Percentiles rank a stretch among this genome's conserved stretches.
Conservation (phyloP, 1,140 invertebrate genomes). For the Probaryconus sp. region DNA sequence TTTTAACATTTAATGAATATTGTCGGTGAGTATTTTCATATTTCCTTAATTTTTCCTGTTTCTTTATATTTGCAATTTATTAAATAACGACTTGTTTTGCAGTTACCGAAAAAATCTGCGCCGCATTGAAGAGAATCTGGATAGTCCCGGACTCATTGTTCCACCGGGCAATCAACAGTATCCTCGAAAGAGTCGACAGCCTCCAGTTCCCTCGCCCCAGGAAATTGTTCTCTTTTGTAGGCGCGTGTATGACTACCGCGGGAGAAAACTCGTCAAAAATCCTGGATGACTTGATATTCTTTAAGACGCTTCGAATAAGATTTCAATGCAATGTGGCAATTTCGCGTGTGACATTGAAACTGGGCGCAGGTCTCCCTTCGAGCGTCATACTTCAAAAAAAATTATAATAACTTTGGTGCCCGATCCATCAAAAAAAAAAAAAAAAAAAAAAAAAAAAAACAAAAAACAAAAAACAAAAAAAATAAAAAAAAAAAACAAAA, state of each 20-base stretch:
- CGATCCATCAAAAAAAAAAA: conserved; percentile 56
- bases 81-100: conserved; percentile 18
- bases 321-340: conserved; percentile 61
- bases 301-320: conserved; percentile 65
- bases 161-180: conserved; percentile 79
- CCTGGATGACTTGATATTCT: conserved; percentile 80
- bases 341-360: conserved; percentile 65
- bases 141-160: conserved; percentile 80
- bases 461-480: conserved; percentile 26
- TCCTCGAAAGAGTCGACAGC: conserved; percentile 79
- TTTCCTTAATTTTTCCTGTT: neutral
- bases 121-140: conserved; percentile 81
- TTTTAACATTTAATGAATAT: conserved; percentile 97
- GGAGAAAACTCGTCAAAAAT: conserved; percentile 87
- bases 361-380: conserved; percentile 67
- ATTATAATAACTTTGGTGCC: conserved; percentile 43
- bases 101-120: conserved; percentile 83
- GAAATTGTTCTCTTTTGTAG: conserved; percentile 96
- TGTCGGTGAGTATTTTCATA: conserved; percentile 85
- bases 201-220: conserved; percentile 85
- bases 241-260: conserved; percentile 95
- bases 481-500: conserved; percentile 13
- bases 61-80: conserved; percentile 3
- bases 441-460: conserved; percentile 27
- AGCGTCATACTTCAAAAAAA: conserved; percentile 32